Base-by-base conservation (phyloP, 2,888 invertebrate species). In the Scotopteryx bipunctaria region DNA sequence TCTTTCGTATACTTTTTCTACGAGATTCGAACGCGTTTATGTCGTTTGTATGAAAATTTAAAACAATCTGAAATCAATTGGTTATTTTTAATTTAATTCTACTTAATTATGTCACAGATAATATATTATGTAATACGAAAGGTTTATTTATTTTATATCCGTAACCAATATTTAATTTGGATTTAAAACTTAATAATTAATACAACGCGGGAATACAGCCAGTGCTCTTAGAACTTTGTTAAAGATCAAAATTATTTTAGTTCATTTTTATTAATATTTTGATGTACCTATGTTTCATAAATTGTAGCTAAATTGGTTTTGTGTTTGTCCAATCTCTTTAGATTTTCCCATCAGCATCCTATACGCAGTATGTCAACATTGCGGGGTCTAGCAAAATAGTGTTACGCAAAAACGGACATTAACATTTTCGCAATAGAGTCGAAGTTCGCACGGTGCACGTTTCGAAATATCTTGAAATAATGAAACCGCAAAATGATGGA, bases 371-470 rank as follows among this genome's bases (percentile, higher is more conserved):
- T 58, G 56, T 55, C 56, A 49, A 54, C 42, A 59, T 23, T 38
- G 33, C 9, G 13, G 41, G 23, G 42, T 45, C 51, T 51, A 47
- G 41, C 48, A 48, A 68, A 74, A 69, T 64, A 55, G 58, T 47
- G 63, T 82, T 81, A 75, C 80, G 80, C 71, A 79, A 83, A 80
- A 67, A 71, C 69, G 71, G 73, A 74, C 75, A 77, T 73, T 69
- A 59, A 38, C 43, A 42, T 61, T 81, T 71, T 71, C 73, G 73
- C 59, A 79, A 80, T 57, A 29, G 1, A 33, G 54, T 14, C 37
- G 51, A 38, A 42, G 63, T 78, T 80, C 82, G 73, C 83, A 82
- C 82, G 82, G 49, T 60, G 61, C 45, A 68, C 58, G 68, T 79
- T 78, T 78, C 73, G 80, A 68, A 81, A 81, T 36, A 45, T 31